These are phyloP conservation scores for Sarcophaga carnaria DNA, from an alignment of 2,888 invertebrate species.

Conservation along the genomic window DNA sequence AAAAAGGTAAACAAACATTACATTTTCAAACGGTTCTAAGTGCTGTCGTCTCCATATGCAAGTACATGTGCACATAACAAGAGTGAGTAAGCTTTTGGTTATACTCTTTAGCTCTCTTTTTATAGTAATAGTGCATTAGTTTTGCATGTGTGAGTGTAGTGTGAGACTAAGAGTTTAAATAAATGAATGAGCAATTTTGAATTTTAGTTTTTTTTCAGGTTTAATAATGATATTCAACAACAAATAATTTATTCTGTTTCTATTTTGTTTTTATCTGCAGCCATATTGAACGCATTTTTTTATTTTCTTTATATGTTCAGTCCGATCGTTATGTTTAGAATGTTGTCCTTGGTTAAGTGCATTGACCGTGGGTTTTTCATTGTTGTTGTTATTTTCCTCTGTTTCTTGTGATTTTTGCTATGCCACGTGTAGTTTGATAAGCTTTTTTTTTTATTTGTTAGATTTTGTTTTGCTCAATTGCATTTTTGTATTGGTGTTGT, in stretches of 20 bases:
- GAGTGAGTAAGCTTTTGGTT: not conserved
- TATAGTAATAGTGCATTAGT: too few relatives aligned
- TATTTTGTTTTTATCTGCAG: constrained; percentile 7
- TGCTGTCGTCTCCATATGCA: not conserved
- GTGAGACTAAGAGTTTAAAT: too few relatives aligned
- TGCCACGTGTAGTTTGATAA: constrained; percentile 39
- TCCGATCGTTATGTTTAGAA: constrained; percentile 36
- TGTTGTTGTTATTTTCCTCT: not conserved
- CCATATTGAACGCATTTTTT: constrained; percentile 19
- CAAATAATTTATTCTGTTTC: not conserved
- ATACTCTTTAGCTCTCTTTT: not conserved
- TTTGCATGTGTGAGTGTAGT: too few relatives aligned
- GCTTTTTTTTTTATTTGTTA: constrained; percentile 24
- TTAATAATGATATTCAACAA: too few relatives aligned
- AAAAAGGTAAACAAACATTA: not conserved
- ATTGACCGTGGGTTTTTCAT: constrained; percentile 32
- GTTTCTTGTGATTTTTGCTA: not conserved
- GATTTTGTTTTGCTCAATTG: constrained; percentile 19
- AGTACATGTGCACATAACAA: too few relatives aligned
- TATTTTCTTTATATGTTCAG: not conserved
- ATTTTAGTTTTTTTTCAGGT: too few relatives aligned
- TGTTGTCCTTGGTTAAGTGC: constrained; percentile 59
- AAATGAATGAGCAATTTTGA: too few relatives aligned
- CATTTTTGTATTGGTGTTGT: constrained; percentile 23
- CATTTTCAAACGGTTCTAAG: constrained; percentile 1